Evolutionary conservation across 1,140 invertebrate genomes (phyloP).

Genomic region (Adoxophyes honmai): DNA sequence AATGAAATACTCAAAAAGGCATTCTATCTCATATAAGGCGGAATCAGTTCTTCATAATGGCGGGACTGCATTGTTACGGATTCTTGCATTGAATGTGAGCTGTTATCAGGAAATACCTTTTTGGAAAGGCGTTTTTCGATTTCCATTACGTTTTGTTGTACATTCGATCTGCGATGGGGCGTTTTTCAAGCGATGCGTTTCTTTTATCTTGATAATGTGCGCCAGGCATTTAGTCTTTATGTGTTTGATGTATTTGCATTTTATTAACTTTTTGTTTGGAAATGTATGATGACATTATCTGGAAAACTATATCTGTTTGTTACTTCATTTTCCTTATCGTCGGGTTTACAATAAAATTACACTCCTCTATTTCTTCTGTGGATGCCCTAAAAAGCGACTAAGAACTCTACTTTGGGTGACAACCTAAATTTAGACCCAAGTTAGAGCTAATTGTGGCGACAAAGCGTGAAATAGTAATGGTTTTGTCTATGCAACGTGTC

Average conservation of each 20-base stretch:
- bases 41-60: constrained; percentile 64
- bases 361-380: too few species aligned
- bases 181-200: constrained; percentile 31
- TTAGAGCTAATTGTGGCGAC: too few species aligned
- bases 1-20: constrained; percentile 31
- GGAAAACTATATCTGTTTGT: too few species aligned
- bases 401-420: too few species aligned
- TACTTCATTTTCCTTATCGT: too few species aligned
- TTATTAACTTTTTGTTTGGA: too few species aligned
- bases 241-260: not conserved
- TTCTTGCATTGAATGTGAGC: constrained; percentile 36
- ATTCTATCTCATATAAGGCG: constrained; percentile 35
- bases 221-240: not conserved
- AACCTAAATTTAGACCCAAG: too few species aligned
- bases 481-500: too few species aligned
- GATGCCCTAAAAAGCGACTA: too few species aligned
- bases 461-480: too few species aligned
- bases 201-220: constrained; percentile 14
- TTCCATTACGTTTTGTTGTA: constrained; percentile 30
- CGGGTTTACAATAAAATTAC: too few species aligned
- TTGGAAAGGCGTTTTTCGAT: constrained; percentile 43
- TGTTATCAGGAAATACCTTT: constrained; percentile 57
- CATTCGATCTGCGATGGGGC: constrained; percentile 33
- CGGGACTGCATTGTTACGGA: constrained; percentile 53
- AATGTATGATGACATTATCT: too few species aligned